Conservation (phyloP, 1,140 invertebrate genomes). For the Adoxophyes honmai region DNA sequence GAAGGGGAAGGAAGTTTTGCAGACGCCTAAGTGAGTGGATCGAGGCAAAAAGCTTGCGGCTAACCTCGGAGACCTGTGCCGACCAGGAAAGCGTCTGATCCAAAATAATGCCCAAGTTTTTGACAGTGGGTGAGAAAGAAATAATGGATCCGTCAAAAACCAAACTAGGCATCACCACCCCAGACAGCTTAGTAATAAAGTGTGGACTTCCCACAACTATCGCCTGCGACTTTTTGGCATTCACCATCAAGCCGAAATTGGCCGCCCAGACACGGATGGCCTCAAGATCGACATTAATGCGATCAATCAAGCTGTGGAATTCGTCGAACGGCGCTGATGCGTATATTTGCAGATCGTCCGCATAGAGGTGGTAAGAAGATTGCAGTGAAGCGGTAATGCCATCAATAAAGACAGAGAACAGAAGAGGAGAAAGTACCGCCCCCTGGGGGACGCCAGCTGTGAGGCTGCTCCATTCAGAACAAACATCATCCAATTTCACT, state of each 20-base stretch:
- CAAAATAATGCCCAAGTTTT: too few species aligned
- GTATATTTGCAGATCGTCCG: slow-evolving; percentile 4
- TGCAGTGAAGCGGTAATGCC: background rate
- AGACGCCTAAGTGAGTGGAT: too few species aligned
- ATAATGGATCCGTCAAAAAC: too few species aligned
- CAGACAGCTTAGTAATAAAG: background rate
- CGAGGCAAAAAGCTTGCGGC: too few species aligned
- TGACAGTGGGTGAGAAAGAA: too few species aligned
- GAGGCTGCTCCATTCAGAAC: background rate
- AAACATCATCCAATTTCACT: background rate
- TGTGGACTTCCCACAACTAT: background rate
- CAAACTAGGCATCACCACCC: too few species aligned
- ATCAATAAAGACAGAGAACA: background rate
- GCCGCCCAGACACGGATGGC: background rate
- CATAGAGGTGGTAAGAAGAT: background rate
- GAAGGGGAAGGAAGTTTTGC: too few species aligned
- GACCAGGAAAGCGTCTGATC: too few species aligned
- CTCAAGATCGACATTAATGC: background rate
- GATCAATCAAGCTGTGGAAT: background rate
- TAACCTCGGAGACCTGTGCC: too few species aligned
- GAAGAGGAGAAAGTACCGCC: background rate
- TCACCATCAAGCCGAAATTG: background rate
- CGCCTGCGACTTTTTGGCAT: background rate
- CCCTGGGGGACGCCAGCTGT: background rate
- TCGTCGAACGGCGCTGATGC: background rate